A percentile compares a stretch with the other conserved stretches of the same genome.
Evolutionary conservation across 2,113 vertebrate genomes (phyloP).

Genomic region (Campylomormyrus numenius): DNA sequence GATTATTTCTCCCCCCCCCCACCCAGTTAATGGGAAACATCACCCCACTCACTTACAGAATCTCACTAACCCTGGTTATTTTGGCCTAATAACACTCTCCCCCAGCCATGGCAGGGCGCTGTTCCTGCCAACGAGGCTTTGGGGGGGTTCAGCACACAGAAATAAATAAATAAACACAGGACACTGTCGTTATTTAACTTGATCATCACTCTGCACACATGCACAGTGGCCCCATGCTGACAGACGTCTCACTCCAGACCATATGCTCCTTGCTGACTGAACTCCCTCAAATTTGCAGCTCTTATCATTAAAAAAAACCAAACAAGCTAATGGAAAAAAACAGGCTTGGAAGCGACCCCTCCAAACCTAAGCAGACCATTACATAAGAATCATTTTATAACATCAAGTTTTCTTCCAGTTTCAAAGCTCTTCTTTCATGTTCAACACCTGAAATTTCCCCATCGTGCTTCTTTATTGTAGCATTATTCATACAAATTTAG

Average conservation of each 20-base stretch:
- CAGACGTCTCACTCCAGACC: not conserved
- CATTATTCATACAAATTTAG: not conserved
- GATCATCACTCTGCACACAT: constrained; percentile 29
- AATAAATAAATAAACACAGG: constrained; percentile 29
- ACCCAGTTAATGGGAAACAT: constrained; percentile 36
- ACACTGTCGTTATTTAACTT: constrained; percentile 46
- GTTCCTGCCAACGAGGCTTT: constrained; percentile 33
- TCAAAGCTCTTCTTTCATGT: not conserved
- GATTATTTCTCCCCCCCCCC: constrained; percentile 47
- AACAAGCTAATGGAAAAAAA: not conserved
- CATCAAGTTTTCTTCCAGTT: not conserved
- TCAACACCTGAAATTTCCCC: not conserved
- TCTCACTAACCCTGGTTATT: constrained; percentile 61
- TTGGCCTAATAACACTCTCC: constrained; percentile 54
- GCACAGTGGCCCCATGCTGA: not conserved
- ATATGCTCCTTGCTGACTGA: not conserved
- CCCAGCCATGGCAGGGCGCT: constrained; percentile 42
- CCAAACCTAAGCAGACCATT: not conserved
- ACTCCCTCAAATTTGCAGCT: not conserved
- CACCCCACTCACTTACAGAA: constrained; percentile 50
- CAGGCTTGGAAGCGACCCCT: not conserved
- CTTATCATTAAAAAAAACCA: not conserved
- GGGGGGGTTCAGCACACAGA: constrained; percentile 13
- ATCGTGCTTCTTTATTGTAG: not conserved
- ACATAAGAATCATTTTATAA: not conserved